Evolutionary conservation across 2,113 vertebrate species (phyloP).

Genomic region (Microcebus griseorufus): DNA sequence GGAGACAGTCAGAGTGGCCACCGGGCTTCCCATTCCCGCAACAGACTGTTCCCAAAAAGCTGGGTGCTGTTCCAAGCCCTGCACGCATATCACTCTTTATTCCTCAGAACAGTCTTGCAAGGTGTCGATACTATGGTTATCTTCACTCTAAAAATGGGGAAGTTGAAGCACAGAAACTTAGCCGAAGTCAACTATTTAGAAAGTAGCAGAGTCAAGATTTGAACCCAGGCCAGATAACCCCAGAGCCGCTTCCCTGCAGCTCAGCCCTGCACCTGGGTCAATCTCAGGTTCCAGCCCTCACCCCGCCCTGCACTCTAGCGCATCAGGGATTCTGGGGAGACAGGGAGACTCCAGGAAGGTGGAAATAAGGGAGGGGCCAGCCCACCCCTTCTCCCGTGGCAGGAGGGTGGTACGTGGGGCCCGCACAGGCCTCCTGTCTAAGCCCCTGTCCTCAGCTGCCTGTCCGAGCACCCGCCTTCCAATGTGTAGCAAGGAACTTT

Average conservation of each 20-base stretch:
- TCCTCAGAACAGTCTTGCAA: neutral
- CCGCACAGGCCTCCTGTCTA: neutral
- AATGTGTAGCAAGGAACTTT: too few relatives aligned
- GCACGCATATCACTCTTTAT: accelerated
- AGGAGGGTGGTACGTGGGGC: neutral
- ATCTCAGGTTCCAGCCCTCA: neutral
- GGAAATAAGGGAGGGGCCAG: neutral
- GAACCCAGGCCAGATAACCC: neutral
- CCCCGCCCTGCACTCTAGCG: neutral
- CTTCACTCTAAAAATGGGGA: neutral
- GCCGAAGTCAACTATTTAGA: neutral
- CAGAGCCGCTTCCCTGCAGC: neutral
- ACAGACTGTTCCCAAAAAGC: neutral
- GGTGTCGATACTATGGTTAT: too few relatives aligned
- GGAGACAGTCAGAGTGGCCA: neutral
- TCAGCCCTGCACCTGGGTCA: neutral
- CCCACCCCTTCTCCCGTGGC: neutral
- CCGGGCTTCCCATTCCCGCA: neutral
- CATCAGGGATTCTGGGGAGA: neutral
- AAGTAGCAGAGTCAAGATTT: neutral
- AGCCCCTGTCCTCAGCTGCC: neutral
- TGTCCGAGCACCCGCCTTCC: neutral
- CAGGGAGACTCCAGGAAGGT: neutral
- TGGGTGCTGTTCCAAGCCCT: accelerated
- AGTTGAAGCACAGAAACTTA: neutral